A percentile compares a stretch with the other conserved stretches of the same genome.
Conservation (phyloP, 2,797 vertebrate species). For the Mormyrus hasselquistii region DNA sequence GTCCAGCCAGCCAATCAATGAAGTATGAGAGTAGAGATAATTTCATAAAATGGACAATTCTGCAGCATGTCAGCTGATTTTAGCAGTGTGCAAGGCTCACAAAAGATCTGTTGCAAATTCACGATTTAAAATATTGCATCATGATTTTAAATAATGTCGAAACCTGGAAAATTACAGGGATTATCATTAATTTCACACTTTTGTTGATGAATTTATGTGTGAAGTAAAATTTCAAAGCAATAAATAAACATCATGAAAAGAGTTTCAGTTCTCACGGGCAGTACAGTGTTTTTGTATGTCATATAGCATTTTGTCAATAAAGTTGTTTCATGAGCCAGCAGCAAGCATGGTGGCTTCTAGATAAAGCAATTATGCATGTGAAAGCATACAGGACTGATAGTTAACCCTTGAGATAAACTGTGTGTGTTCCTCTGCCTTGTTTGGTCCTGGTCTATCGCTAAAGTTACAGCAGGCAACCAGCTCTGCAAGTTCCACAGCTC, state of each 20-base stretch:
- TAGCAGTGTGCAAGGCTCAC: neutral
- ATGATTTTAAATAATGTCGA: neutral
- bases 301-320: slow-evolving; percentile 36
- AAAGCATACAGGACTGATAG: slow-evolving; percentile 34
- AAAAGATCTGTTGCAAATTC: neutral
- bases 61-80: neutral
- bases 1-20: neutral
- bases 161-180: neutral
- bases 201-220: neutral
- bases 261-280: neutral
- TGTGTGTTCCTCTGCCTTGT: slow-evolving; percentile 33
- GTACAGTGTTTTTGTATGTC: neutral
- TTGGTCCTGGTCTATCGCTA: slow-evolving; percentile 39
- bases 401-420: slow-evolving; percentile 26
- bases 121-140: neutral
- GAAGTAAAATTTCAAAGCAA: neutral
- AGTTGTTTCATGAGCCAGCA: slow-evolving; percentile 28
- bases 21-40: neutral
- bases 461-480: slow-evolving; percentile 31
- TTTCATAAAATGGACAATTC: neutral
- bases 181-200: neutral
- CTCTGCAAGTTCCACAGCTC: slow-evolving; percentile 28
- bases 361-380: slow-evolving; percentile 38
- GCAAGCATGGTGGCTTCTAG: slow-evolving; percentile 35
- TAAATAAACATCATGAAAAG: neutral